These are phyloP conservation scores for Bombus ignitus DNA, from an alignment of 1,140 invertebrate species.

Conservation along the genomic window DNA sequence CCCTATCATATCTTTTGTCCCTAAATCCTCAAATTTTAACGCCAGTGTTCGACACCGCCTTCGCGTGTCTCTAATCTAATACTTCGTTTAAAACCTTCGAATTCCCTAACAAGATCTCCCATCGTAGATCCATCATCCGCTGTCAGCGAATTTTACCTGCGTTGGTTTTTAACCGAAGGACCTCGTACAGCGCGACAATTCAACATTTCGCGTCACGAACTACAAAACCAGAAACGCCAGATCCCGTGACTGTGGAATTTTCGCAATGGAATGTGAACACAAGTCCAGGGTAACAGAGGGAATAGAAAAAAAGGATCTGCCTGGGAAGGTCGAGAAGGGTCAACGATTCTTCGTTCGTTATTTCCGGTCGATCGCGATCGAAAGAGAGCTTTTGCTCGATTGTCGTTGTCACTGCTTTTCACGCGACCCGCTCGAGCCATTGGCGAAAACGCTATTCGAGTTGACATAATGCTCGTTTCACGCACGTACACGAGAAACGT, in stretches of 20 bases:
- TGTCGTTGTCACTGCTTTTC: slow-evolving; percentile 62
- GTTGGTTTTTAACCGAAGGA: slow-evolving; percentile 19
- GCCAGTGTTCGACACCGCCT: not conserved
- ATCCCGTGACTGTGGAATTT: not conserved
- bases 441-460: slow-evolving; percentile 45
- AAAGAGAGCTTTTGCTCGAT: slow-evolving; percentile 36
- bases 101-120: not conserved
- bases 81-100: not conserved
- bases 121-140: not conserved
- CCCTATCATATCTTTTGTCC: not conserved
- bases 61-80: not conserved
- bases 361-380: slow-evolving; percentile 60
- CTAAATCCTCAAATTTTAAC: not conserved
- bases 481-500: slow-evolving; percentile 8
- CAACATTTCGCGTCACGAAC: not conserved
- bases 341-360: slow-evolving; percentile 67
- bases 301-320: not conserved
- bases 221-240: not conserved
- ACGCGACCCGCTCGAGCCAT: slow-evolving; percentile 6
- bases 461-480: slow-evolving; percentile 55
- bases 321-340: slow-evolving; percentile 16
- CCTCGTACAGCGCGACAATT: not conserved
- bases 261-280: slow-evolving; percentile 5
- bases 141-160: slow-evolving; percentile 19
- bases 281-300: too few species aligned